Base-by-base conservation (phyloP, 2,797 vertebrate species). In the Sus cebifrons region DNA sequence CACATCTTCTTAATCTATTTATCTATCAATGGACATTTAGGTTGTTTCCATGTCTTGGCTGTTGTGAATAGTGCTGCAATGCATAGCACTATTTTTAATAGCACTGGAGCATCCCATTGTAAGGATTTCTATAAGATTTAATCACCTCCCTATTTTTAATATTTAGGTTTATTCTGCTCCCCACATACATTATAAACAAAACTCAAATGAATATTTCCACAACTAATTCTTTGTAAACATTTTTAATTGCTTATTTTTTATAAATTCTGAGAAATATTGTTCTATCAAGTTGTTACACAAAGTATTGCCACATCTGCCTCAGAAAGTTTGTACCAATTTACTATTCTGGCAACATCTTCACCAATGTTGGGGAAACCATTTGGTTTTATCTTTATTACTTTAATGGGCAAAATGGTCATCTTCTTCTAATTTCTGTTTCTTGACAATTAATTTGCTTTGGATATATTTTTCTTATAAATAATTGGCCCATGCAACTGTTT, bases 361-460 rank as follows among this genome's bases (percentile, higher is more conserved):
- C 4, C 32, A 67, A 79, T 5, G 27, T 85, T 36, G 96, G 11
- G 29, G 17, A 88, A 88, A 62, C 1, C 7, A 85, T 71, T 58
- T 83, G 21, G 32, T 70, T 78, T 95, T 70, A 74, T 81, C 71
- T 91, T 75, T 65, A 27, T 94, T 21, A 89, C 64, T 70, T 67
- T 86, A 95, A 56, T 27, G 44, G 17, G 2, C 3, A 68, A 49
- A 94, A n/a, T 13, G 49, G 5, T 68, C 10, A 14, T 71, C 13
- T 79, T 74, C 4, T 70, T 89, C 40, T 78, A 87, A 84, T 58
- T 90, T 91, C 29, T 49, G 17, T 67, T 78, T 62, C 58, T 77
- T 84, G 13, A 52, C 1, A 75, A 64, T 83, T 36, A 84, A 71
- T 84, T 87, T 92, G 23, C 5, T 68, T 87, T 85, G 27, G 2